phyloP scores from a whole-genome alignment of 1,140 invertebrate genomes.

The honey bee (Apis mellifera) region DNA sequence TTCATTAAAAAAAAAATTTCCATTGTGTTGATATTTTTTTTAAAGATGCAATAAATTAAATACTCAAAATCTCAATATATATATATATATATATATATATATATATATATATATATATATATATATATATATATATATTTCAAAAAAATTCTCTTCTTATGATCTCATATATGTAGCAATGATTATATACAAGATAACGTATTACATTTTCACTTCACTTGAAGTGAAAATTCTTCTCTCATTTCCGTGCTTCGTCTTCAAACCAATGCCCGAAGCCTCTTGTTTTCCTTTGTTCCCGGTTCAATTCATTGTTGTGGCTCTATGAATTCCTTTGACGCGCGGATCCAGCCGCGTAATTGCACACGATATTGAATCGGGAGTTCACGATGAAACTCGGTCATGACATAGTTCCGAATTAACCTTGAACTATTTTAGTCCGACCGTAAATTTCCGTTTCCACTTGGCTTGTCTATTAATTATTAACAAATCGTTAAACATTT shows the following conservation, averaged over 20 bases:
- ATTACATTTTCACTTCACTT: background rate
- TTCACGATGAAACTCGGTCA: conserved; percentile 41
- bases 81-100: no score
- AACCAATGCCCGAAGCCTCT: background rate
- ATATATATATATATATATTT: no score
- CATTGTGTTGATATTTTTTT: no score
- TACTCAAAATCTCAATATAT: no score
- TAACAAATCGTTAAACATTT: conserved; percentile 17
- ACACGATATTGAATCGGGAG: conserved; percentile 27
- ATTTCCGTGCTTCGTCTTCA: background rate
- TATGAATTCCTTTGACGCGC: conserved; percentile 25
- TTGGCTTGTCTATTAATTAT: background rate
- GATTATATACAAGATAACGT: background rate
- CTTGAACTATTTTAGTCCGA: conserved; percentile 45
- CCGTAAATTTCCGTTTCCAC: conserved; percentile 40
- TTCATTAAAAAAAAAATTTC: no score
- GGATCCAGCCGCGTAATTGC: conserved; percentile 24
- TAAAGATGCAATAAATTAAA: no score
- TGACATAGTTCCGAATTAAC: conserved; percentile 23
- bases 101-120: no score
- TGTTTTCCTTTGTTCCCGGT: background rate
- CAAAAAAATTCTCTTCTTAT: no score
- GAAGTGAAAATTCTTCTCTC: background rate
- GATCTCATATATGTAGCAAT: background rate
- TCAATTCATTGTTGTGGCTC: background rate